Evolutionary conservation across 2,797 vertebrate genomes (phyloP), one percentile per base, ranked within the genome.

Genomic region (Danio tinwini): DNA sequence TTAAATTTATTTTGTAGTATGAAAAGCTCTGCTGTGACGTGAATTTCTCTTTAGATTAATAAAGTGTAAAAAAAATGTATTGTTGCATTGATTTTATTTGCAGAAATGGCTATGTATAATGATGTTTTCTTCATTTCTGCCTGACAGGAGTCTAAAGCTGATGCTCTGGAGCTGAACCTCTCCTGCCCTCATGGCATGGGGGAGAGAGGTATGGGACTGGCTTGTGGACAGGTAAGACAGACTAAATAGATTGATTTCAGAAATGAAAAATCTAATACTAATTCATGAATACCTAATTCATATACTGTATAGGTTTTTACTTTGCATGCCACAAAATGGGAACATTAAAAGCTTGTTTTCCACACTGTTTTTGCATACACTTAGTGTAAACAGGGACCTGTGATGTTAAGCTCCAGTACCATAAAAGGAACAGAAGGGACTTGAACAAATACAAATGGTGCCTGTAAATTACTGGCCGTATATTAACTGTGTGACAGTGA

Each of bases 151-250:
- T 92, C 93, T 85, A 94, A 94, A 85, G 93, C 93, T 19, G 94
- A 96, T 85, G 94, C 95, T 0, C 89, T 95, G 90, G 95, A 95
- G 89, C 89, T 95, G 81, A 95, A 95, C 90, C 87, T 96, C 63
- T 95, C 94, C 0, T 95, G 95, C 88, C 94, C 93, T 85, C 95
- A 96, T 70, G 95, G 95, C 59, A 96, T 96, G 95, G 94, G 94
- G 61, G 95, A 96, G 85, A 90, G 94, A 92, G 95, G 95, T 85
- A 96, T 96, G 95, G 95, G 95, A 52, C 88, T 96, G 86, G 95
- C 95, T 82, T 96, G 95, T 78, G 95, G 95, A 81, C 95, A 96
- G 95, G 95, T 96, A 93, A 81, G 61, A 50, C 19, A 14, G 29
- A 1, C 29, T 29, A 29, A 29, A 29, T 29, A 29, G 29, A 29